Evolutionary conservation across 1,140 invertebrate species (phyloP).

Genomic region (Lepidurus arcticus): DNA sequence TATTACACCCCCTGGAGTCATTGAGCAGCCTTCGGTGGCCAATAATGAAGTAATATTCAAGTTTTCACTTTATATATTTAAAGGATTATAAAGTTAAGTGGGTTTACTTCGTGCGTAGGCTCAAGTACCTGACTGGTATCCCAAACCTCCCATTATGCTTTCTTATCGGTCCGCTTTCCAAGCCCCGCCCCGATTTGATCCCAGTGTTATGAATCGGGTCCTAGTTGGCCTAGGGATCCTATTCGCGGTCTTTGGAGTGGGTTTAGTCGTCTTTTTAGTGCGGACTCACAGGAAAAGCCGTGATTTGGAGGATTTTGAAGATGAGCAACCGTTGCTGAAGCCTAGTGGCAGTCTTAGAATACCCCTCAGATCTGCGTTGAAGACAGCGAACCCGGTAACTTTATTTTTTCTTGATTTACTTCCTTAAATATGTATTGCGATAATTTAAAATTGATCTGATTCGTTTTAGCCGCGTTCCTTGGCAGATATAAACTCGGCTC

Average conservation of each 20-base stretch:
- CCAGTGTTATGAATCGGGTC: conserved; percentile 32
- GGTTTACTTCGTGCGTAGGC: conserved; percentile 28
- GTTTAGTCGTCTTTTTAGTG: conserved; percentile 40
- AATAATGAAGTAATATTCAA: conserved; percentile 27
- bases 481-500: neutral
- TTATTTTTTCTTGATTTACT: neutral
- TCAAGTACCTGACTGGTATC: conserved; percentile 36
- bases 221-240: conserved; percentile 38
- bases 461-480: conserved; percentile 2
- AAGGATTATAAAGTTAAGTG: neutral
- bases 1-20: conserved; percentile 33
- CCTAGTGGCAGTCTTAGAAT: conserved; percentile 34
- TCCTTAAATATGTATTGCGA: neutral
- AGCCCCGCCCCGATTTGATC: conserved; percentile 31
- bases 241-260: conserved; percentile 38
- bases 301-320: conserved; percentile 39
- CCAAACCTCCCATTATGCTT: conserved; percentile 35
- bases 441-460: neutral
- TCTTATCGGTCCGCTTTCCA: conserved; percentile 36
- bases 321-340: conserved; percentile 37
- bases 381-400: neutral
- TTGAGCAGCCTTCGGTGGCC: conserved; percentile 27
- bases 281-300: conserved; percentile 41
- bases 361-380: conserved; percentile 27
- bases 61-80: neutral